A percentile compares a stretch with the other conserved stretches of the same genome.
phyloP scores from a whole-genome alignment of 2,888 invertebrate species.

The Tenthredo livida region DNA sequence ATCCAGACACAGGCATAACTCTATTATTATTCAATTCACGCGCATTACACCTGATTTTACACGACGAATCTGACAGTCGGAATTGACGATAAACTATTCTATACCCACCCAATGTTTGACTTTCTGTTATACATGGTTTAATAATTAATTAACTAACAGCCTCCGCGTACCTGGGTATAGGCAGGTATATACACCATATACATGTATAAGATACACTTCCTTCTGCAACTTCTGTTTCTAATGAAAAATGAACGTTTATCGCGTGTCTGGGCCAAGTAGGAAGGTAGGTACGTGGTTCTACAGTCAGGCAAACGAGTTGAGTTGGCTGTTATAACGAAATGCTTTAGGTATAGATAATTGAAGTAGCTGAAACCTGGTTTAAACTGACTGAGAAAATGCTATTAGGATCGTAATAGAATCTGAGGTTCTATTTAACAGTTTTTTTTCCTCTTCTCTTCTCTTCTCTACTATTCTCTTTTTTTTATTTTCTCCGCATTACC shows the following conservation, averaged over 20 bases:
- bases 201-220: too few relatives aligned
- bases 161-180: not conserved
- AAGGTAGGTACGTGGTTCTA: not conserved
- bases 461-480: not conserved
- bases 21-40: not conserved
- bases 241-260: conserved; percentile 15
- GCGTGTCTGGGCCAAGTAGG: conserved; percentile 33
- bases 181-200: too few relatives aligned
- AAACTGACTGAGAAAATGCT: conserved; percentile 35
- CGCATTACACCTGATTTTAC: not conserved
- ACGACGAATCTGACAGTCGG: not conserved
- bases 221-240: not conserved
- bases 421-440: conserved; percentile 40
- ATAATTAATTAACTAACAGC: conserved; percentile 31
- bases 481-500: not conserved
- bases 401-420: conserved; percentile 45
- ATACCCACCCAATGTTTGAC: not conserved
- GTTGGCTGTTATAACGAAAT: conserved; percentile 12
- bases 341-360: conserved; percentile 1
- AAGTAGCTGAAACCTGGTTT: not conserved
- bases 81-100: not conserved
- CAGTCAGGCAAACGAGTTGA: not conserved
- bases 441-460: not conserved
- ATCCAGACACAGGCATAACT: not conserved
- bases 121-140: conserved; percentile 8